These are phyloP conservation scores for Aphelinus certus DNA, from an alignment of 1,140 invertebrate genomes.

Conservation along the genomic window DNA sequence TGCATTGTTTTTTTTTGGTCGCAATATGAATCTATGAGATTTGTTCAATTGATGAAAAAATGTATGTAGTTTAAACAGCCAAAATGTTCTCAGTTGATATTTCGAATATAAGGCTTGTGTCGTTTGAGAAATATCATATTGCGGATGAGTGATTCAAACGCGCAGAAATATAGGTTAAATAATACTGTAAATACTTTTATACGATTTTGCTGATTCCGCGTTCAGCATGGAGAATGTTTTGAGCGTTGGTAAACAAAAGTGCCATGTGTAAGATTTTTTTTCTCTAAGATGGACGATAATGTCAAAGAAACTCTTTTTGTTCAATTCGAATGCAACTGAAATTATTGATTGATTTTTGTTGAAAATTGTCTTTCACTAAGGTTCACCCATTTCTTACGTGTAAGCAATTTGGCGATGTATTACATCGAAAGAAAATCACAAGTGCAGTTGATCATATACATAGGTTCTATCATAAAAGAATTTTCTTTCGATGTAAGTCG, in stretches of 20 bases:
- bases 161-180: slow-evolving; percentile 26
- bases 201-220: slow-evolving; percentile 43
- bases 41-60: slow-evolving; percentile 34
- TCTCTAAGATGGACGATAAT: slow-evolving; percentile 39
- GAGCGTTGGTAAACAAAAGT: slow-evolving; percentile 43
- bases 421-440: slow-evolving; percentile 13
- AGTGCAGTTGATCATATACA: slow-evolving; percentile 1
- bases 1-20: slow-evolving; percentile 44
- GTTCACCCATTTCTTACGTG: not conserved
- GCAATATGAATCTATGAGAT: slow-evolving; percentile 31
- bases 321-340: not conserved
- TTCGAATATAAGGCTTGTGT: slow-evolving; percentile 32
- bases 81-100: slow-evolving; percentile 31
- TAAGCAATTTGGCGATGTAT: slow-evolving; percentile 15
- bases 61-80: slow-evolving; percentile 24
- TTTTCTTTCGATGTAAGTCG: slow-evolving; percentile 6
- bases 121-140: slow-evolving; percentile 20
- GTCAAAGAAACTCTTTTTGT: slow-evolving; percentile 24
- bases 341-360: slow-evolving; percentile 1
- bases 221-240: slow-evolving; percentile 33
- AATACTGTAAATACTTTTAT: slow-evolving; percentile 55
- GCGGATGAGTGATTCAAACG: slow-evolving; percentile 27
- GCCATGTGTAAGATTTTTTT: slow-evolving; percentile 51
- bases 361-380: not conserved
- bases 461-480: not conserved